Conservation (phyloP, 2,113 vertebrate species). For the Aramus guarauna region DNA sequence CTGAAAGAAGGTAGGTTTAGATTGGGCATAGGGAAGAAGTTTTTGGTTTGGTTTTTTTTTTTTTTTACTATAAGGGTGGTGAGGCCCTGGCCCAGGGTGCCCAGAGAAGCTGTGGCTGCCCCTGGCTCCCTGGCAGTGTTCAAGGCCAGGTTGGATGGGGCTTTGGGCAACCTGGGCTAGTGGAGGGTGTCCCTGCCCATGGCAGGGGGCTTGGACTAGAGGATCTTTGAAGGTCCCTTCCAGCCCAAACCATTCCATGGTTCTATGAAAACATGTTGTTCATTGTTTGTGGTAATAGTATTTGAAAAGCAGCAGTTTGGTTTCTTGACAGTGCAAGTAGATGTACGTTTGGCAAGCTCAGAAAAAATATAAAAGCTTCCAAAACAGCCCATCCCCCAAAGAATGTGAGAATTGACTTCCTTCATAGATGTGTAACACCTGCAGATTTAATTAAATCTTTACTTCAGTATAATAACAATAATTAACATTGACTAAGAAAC, state of each 20-base stretch:
- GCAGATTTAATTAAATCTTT: slow-evolving; percentile 34
- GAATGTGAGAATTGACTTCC: not conserved
- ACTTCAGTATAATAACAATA: slow-evolving; percentile 23
- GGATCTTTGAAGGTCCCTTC: not conserved
- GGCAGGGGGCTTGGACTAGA: fast-evolving
- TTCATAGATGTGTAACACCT: not conserved
- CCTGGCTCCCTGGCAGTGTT: not conserved
- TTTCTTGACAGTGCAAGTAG: not conserved
- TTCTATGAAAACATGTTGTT: not conserved
- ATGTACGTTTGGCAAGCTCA: not conserved
- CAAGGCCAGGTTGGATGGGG: fast-evolving
- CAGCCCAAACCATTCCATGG: not conserved
- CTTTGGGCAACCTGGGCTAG: not conserved
- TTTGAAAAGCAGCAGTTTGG: not conserved
- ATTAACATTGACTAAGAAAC: slow-evolving; percentile 28
- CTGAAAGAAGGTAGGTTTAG: not conserved
- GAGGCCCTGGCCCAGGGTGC: not conserved
- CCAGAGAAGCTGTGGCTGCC: not conserved
- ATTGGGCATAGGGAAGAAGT: fast-evolving
- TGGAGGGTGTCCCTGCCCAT: not conserved
- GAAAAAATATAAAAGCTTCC: not conserved
- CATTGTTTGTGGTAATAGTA: not conserved
- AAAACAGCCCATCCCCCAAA: not conserved
- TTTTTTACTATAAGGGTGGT: fast-evolving
- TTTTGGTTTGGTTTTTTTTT: no score